Percentiles rank a stretch among this genome's conserved stretches.
Evolutionary conservation across 2,797 vertebrate species (phyloP).

Genomic region (Enteromius afrohamiltoni): DNA sequence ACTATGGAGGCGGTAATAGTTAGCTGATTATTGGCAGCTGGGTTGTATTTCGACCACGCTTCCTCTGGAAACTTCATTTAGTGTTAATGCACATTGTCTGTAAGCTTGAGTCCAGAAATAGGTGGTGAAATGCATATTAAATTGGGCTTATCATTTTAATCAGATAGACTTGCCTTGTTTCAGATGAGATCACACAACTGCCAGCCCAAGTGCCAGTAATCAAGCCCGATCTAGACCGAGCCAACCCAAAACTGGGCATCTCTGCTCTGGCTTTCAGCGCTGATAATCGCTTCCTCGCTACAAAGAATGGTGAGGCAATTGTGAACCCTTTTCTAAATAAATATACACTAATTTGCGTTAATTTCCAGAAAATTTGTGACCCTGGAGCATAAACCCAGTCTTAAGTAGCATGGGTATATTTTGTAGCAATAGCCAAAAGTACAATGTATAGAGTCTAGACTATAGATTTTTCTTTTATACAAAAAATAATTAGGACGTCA

Average conservation of each 20-base stretch:
- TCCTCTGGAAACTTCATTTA: too few relatives aligned
- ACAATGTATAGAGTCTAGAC: too few relatives aligned
- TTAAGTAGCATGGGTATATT: too few relatives aligned
- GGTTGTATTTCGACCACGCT: too few relatives aligned
- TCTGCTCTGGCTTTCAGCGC: slow-evolving; percentile 89
- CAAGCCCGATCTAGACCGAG: slow-evolving; percentile 88
- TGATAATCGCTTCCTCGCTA: slow-evolving; percentile 92
- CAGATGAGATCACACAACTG: slow-evolving; percentile 84
- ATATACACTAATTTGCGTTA: neutral
- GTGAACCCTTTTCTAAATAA: neutral
- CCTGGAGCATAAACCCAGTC: too few relatives aligned
- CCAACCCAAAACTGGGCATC: slow-evolving; percentile 93
- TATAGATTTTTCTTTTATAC: too few relatives aligned
- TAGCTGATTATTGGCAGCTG: too few relatives aligned
- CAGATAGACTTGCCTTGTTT: slow-evolving; percentile 44
- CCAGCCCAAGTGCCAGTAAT: slow-evolving; percentile 84
- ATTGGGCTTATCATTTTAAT: neutral
- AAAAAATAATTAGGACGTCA: too few relatives aligned
- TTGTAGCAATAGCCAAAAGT: too few relatives aligned
- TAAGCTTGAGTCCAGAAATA: neutral
- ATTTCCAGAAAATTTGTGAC: neutral
- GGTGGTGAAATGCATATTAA: neutral
- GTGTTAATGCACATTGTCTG: neutral
- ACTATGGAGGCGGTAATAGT: too few relatives aligned
- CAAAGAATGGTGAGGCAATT: slow-evolving; percentile 83